Conservation (phyloP, 2,113 vertebrate species). For the Spizaetus ornatus region DNA sequence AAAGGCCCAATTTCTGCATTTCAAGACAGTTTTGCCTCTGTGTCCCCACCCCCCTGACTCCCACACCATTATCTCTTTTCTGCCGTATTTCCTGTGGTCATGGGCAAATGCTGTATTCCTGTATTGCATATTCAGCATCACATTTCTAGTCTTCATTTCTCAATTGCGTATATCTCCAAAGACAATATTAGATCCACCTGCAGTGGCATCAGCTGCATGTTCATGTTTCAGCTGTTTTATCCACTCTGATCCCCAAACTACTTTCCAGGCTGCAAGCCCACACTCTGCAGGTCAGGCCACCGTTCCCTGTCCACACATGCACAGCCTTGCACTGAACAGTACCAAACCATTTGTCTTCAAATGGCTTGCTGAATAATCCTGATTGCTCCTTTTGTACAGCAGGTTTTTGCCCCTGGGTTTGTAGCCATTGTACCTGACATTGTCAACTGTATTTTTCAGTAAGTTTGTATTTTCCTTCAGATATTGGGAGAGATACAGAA, state of each 20-base stretch:
- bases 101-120: neutral
- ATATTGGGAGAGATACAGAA: neutral
- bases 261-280: neutral
- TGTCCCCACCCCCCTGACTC: fast-evolving
- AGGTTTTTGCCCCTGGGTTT: neutral
- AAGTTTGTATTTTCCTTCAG: neutral
- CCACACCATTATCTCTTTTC: neutral
- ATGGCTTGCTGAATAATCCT: neutral
- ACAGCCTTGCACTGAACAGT: neutral
- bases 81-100: neutral
- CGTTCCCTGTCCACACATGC: neutral
- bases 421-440: neutral
- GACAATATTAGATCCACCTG: neutral
- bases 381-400: neutral
- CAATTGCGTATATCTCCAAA: neutral
- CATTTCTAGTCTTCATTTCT: neutral
- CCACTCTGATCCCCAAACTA: neutral
- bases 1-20: neutral
- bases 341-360: neutral
- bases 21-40: neutral
- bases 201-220: neutral
- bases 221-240: neutral
- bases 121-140: neutral
- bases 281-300: neutral
- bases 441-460: neutral